Evolutionary conservation across 2,113 vertebrate genomes (phyloP).

Genomic region (Pholis gunnellus): DNA sequence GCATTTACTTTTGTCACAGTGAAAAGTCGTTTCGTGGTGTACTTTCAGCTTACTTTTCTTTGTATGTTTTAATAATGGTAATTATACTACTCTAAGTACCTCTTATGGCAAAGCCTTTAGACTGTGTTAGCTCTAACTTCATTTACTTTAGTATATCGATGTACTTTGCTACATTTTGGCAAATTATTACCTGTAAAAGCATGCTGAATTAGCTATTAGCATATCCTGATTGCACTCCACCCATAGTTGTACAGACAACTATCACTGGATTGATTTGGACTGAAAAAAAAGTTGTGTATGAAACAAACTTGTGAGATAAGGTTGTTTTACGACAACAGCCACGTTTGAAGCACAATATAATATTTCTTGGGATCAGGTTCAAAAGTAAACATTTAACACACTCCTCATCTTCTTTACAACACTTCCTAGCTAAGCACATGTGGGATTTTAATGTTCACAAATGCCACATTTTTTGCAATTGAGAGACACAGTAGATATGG

Average conservation of each 20-base stretch:
- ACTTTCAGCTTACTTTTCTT: neutral
- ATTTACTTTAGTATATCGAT: too few species aligned
- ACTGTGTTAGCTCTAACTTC: too few species aligned
- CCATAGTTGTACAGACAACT: neutral
- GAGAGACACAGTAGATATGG: neutral
- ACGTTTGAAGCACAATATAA: neutral
- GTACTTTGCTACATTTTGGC: neutral
- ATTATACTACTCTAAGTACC: neutral
- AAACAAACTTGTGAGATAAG: neutral
- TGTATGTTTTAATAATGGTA: neutral
- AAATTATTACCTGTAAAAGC: neutral
- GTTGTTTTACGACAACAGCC: neutral
- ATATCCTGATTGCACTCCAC: neutral
- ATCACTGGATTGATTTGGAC: neutral
- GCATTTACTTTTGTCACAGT: neutral
- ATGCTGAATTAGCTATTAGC: neutral
- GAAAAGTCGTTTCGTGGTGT: too few species aligned
- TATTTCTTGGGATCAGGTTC: neutral
- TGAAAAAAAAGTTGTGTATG: too few species aligned
- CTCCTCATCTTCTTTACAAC: neutral
- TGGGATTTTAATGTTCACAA: neutral
- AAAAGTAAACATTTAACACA: too few species aligned
- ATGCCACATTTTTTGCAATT: constrained; percentile 7
- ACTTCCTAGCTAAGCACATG: neutral
- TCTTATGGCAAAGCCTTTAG: too few species aligned